Conservation (phyloP, 2,888 invertebrate species). For the Hydrotaea cyrtoneurina region DNA sequence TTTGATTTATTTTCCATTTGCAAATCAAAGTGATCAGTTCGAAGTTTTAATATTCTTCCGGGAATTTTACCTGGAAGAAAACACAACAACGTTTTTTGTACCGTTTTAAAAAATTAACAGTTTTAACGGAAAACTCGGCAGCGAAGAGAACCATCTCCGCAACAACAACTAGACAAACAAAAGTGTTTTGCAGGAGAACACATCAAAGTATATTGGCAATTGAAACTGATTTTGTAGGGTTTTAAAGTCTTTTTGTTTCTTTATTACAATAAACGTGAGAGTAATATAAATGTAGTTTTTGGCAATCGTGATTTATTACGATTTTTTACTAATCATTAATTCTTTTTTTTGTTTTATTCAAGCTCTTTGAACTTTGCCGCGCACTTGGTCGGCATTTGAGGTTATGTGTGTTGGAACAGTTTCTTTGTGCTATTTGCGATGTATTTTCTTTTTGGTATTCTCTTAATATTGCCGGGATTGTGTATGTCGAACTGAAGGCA, state of each 20-base stretch:
- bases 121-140: slow-evolving; percentile 45
- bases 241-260: too few species aligned
- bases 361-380: slow-evolving; percentile 45
- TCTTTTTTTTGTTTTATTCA: neutral
- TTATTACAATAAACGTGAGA: slow-evolving; percentile 6
- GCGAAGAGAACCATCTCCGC: neutral
- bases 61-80: neutral
- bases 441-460: neutral
- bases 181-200: neutral
- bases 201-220: neutral
- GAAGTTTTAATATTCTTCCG: neutral
- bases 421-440: slow-evolving; percentile 10
- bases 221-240: too few species aligned
- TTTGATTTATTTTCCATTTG: slow-evolving; percentile 48
- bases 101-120: slow-evolving; percentile 52
- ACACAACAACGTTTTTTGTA: slow-evolving; percentile 32
- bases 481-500: slow-evolving; percentile 28
- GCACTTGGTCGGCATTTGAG: slow-evolving; percentile 63
- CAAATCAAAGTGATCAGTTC: slow-evolving; percentile 28
- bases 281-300: neutral
- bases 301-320: neutral
- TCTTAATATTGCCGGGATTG: neutral
- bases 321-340: slow-evolving; percentile 18
- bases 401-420: slow-evolving; percentile 65
- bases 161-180: neutral